These are phyloP conservation scores for Drosophila neonasuta DNA, from an alignment of 2,888 invertebrate species.

Conservation along the genomic window DNA sequence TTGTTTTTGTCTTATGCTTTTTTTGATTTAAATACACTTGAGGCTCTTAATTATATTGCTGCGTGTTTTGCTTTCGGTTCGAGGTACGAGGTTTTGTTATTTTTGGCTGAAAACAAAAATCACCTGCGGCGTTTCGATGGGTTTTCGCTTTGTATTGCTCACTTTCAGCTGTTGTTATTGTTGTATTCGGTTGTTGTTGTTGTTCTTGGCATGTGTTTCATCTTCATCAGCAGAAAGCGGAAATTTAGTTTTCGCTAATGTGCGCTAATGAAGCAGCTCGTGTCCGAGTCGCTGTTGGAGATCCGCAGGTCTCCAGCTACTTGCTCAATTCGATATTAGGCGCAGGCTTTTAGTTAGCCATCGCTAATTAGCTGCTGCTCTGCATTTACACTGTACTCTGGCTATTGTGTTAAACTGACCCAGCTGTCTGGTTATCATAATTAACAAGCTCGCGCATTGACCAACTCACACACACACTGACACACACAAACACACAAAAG, in stretches of 20 bases:
- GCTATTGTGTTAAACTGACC: conserved; percentile 43
- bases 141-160: conserved; percentile 40
- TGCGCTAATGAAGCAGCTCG: conserved; percentile 71
- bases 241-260: conserved; percentile 75
- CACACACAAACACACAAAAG: conserved; percentile 12
- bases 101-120: conserved; percentile 53
- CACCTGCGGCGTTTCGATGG: conserved; percentile 69
- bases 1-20: conserved; percentile 12
- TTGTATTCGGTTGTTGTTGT: conserved; percentile 15
- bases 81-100: neutral
- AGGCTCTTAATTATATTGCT: conserved; percentile 74
- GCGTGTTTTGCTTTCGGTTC: conserved; percentile 46
- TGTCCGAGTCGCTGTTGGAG: conserved; percentile 57
- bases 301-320: conserved; percentile 34
- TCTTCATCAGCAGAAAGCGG: conserved; percentile 65
- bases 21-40: conserved; percentile 72
- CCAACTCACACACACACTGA: conserved; percentile 24
- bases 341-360: conserved; percentile 62
- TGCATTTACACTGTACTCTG: conserved; percentile 44
- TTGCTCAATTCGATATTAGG: conserved; percentile 58
- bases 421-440: conserved; percentile 66
- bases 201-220: conserved; percentile 70
- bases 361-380: conserved; percentile 66
- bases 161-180: conserved; percentile 31
- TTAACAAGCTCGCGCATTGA: conserved; percentile 67